Evolutionary conservation across 1,140 invertebrate genomes (phyloP), one percentile per base, ranked within the genome.

Genomic region (Drosophila arawakana): DNA sequence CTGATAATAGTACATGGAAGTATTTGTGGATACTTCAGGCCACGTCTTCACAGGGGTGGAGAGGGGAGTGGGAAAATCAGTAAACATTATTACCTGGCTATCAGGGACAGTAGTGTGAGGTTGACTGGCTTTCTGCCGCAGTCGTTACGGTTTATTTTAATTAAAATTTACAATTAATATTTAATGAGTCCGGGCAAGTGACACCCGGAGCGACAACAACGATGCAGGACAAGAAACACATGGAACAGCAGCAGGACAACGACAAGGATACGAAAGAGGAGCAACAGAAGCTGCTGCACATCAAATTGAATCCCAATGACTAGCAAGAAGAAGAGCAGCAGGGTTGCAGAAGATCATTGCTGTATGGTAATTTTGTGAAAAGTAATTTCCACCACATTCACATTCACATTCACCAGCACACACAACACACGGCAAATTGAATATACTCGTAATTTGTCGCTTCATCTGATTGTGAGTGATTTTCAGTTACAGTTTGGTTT

Each of bases 91-190:
- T 86, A 86, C 83, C 76, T 81, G 75, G 43, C 59, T 67, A 76
- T 70, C 82, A 78, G 74, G 37, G 41, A 65, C 71, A 73, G 50
- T 25, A 21, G 34, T 2, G 49, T 43, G 11, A 43, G 41, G 11
- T 54, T 13, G 50, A 13, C 34, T 54, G 41, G 46, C 43, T 62
- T 50, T 18, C 52, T 49, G 47, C 59, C 69, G 75, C 75, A 81
- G 72, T 89, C 80, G 73, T 72, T 81, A 78, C 72, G 78, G 85
- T 90, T 90, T 90, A 84, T 89, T 89, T 89, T 84, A 89, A 89
- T 89, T 89, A 89, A 89, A 89, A 89, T 89, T 89, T 90, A 84
- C 84, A 89, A 89, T 89, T 89, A 89, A 89, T 89, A 89, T 88
- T 89, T 90, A 89, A 89, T 89, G 81, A 89, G 84, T 84, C 59